Base-by-base conservation (phyloP, 2,113 vertebrate species). In the Murina feae region DNA sequence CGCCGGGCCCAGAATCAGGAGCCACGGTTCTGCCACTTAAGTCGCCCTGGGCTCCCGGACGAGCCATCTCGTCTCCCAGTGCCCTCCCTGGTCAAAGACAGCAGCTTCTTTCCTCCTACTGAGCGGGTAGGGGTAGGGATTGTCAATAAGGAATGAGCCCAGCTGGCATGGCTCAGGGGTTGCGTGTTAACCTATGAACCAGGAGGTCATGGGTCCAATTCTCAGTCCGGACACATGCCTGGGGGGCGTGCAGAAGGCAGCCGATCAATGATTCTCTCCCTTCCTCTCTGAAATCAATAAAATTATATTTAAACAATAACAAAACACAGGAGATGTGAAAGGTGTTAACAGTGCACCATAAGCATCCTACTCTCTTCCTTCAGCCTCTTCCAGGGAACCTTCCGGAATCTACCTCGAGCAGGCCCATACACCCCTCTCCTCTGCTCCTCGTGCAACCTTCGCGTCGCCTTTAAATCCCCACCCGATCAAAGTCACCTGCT, bases 401-500 rank as follows among this genome's bases (percentile, higher is more conserved):
- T 90, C 90, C 32, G 44, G 66, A 82, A 47, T 13, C 75, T 4
- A 14, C 86, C 51, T 44, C 30, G 13, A 9, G 37, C 7, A 2
- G 63, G 17, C 35, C 83, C 9, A 0, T 0, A 5, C 0, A 6
- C 17, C 53, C 75, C 88, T 78, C 79, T 12, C 2, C 58, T 21
- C 37, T 4, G 32, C 39, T 80, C 25, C 71, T 53, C 0, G 0
- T 0, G 4, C n/a, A 18, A 2, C 82, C 23, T n/a, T 39, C 20
- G 6, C 3, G 32, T 0, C 18, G 47, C 35, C 32, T 63, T 82
- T 68, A n/a, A 63, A 25, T 20, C 88, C 12, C 25, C 0, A 7
- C 60, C 1, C 6, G 81, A 72, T 60, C 16, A 4, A 16, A 87
- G 39, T 37, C 47, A 74, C 85, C 87, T 76, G 92, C 82, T 90